A percentile compares a stretch with the other conserved stretches of the same genome.
phyloP scores from a whole-genome alignment of 2,797 vertebrate genomes.

The Chlorospingus flavigularis region DNA sequence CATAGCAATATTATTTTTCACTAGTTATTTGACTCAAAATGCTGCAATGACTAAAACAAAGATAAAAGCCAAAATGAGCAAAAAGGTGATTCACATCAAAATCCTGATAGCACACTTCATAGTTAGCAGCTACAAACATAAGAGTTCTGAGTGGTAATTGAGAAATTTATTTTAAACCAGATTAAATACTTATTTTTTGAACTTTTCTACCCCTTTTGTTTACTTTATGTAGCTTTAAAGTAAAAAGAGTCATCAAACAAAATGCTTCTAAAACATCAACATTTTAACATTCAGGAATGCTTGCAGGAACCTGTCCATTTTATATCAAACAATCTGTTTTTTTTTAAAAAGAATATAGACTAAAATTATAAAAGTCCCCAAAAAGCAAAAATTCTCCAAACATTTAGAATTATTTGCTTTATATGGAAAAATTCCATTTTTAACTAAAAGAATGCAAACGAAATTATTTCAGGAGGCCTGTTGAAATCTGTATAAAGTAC shows the following conservation, averaged over 20 bases:
- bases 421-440: background rate
- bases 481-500: background rate
- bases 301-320: background rate
- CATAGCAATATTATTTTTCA: background rate
- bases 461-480: background rate
- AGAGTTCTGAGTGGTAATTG: background rate
- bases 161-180: background rate
- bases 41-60: background rate
- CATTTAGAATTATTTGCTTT: background rate
- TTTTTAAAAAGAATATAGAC: background rate
- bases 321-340: background rate
- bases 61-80: background rate
- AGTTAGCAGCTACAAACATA: background rate
- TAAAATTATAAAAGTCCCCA: background rate
- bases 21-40: background rate
- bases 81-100: background rate
- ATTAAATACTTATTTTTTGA: background rate
- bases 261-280: background rate
- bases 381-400: background rate
- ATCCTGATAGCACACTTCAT: background rate
- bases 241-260: background rate
- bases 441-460: background rate
- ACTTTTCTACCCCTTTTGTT: rapidly evolving
- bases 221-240: background rate
- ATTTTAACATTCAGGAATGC: background rate